Percentiles rank a stretch among this genome's conserved stretches.
Evolutionary conservation across 2,888 invertebrate genomes (phyloP).

Genomic region (Hirtodrosophila cameraria): DNA sequence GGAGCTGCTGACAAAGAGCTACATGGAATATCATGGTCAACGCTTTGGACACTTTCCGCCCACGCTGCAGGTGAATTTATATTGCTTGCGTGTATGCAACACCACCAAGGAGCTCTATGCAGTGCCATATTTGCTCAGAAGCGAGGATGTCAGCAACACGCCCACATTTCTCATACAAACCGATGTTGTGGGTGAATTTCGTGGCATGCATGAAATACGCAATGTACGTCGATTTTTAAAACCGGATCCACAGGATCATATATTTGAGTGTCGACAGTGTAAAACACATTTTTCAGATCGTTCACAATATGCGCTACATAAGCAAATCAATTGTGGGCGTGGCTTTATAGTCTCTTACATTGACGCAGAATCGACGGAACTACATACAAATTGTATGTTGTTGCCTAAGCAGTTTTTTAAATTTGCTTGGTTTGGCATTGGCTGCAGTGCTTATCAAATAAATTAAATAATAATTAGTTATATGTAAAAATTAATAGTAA

Average conservation of each 20-base stretch:
- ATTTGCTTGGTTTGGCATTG: constrained; percentile 55
- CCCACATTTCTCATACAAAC: constrained; percentile 63
- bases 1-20: constrained; percentile 31
- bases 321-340: constrained; percentile 56
- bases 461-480: neutral
- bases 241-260: constrained; percentile 30
- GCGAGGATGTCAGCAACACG: constrained; percentile 37
- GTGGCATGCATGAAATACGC: constrained; percentile 48
- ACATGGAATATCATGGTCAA: constrained; percentile 14
- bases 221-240: constrained; percentile 51
- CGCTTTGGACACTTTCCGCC: constrained; percentile 33
- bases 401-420: constrained; percentile 57
- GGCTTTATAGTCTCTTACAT: constrained; percentile 44
- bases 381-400: constrained; percentile 85
- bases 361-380: constrained; percentile 44
- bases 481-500: neutral
- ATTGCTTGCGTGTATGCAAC: constrained; percentile 58
- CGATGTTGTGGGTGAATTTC: constrained; percentile 55
- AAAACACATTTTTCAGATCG: constrained; percentile 43
- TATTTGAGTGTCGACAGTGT: constrained; percentile 50
- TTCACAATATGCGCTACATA: constrained; percentile 49
- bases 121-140: constrained; percentile 57
- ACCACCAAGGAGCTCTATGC: constrained; percentile 58
- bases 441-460: neutral
- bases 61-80: constrained; percentile 51